phyloP scores from a whole-genome alignment of 2,888 invertebrate species.

The Ophonus ardosiacus region DNA sequence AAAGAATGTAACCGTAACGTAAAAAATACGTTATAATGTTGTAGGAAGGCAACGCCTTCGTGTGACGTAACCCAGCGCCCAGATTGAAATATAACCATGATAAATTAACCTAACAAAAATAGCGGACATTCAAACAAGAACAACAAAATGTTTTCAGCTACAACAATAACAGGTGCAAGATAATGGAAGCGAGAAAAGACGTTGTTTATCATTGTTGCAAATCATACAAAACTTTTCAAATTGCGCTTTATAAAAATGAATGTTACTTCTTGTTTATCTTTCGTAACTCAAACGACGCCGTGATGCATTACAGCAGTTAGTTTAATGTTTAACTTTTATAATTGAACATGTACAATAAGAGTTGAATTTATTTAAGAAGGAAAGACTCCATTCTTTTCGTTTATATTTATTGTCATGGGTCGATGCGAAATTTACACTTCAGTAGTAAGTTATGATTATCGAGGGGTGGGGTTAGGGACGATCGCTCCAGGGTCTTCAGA shows the following conservation, averaged over 20 bases:
- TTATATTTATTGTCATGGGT: no score
- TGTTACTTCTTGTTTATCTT: constrained; percentile 45
- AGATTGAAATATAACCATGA: constrained; percentile 41
- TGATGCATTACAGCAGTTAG: not conserved
- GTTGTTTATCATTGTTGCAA: constrained; percentile 37
- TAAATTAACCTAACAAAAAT: constrained; percentile 47
- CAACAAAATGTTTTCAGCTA: constrained; percentile 3
- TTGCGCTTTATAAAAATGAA: constrained; percentile 45
- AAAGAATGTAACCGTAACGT: constrained; percentile 30
- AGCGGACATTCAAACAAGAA: constrained; percentile 22
- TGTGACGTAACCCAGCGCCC: constrained; percentile 21
- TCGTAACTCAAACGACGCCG: not conserved
- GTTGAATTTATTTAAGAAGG: no score
- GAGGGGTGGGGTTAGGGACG: no score
- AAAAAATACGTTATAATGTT: constrained; percentile 37
- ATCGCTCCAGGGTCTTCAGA: no score
- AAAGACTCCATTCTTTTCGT: no score
- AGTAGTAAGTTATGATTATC: no score
- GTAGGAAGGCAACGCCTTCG: constrained; percentile 23
- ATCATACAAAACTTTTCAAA: constrained; percentile 46
- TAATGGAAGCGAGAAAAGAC: constrained; percentile 22
- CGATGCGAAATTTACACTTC: no score
- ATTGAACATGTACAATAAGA: not conserved
- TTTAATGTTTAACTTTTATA: constrained; percentile 9
- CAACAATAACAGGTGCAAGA: constrained; percentile 26